Conservation (phyloP, 2,888 invertebrate genomes). For the Diarsia brunnea region DNA sequence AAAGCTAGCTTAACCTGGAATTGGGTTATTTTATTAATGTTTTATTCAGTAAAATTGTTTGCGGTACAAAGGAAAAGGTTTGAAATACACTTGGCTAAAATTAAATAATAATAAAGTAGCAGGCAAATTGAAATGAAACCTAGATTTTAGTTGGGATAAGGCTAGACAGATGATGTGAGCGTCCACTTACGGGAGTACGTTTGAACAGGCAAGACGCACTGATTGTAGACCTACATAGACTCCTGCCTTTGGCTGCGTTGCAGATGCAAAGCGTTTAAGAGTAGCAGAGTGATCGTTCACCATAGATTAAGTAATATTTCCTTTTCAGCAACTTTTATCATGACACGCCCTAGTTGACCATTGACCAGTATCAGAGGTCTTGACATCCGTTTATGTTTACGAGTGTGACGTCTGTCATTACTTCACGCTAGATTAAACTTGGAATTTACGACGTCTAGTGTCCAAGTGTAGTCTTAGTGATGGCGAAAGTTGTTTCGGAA, state of each 20-base stretch:
- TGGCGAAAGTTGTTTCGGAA: neutral
- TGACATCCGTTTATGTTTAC: constrained; percentile 43
- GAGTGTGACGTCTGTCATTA: constrained; percentile 41
- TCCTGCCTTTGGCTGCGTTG: too few species aligned
- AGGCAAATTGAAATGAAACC: neutral
- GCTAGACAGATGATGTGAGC: too few species aligned
- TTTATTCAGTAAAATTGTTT: neutral
- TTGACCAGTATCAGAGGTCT: constrained; percentile 17
- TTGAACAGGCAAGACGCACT: too few species aligned
- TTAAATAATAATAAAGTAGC: neutral
- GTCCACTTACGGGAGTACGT: too few species aligned
- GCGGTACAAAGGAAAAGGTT: neutral
- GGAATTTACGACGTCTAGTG: constrained; percentile 40
- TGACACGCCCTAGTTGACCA: constrained; percentile 12
- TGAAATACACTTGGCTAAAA: neutral
- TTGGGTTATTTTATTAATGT: neutral
- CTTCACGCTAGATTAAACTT: constrained; percentile 44
- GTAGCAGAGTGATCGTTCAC: too few species aligned
- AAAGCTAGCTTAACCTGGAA: neutral
- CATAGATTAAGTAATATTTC: neutral
- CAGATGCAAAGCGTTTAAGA: neutral
- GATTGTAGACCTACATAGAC: too few species aligned
- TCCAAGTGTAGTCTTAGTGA: neutral
- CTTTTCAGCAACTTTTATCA: constrained; percentile 2
- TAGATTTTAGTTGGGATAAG: neutral